Evolutionary conservation across 2,888 invertebrate species (phyloP), one percentile per base, ranked within the genome.

Genomic region (Cataglyphis cursor): DNA sequence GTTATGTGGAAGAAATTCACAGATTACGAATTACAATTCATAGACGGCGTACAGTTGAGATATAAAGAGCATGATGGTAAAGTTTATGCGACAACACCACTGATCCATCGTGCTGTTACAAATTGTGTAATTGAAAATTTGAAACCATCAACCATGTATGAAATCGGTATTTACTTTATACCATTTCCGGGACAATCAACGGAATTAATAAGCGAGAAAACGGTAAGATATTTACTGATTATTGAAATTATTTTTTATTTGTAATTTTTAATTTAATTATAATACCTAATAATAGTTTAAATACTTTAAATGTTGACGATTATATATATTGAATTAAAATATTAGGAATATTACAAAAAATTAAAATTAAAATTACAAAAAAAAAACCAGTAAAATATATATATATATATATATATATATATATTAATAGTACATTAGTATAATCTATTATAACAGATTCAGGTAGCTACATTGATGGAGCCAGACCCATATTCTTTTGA

Each of bases 41-140:
- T 98, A 81, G 98, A 99, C 92, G 98, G 98, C 0, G 97, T 98
- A 62, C 98, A 98, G 95, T 95, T 99, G 89, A 96, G 98, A 90
- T 98, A 97, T 94, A 97, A 98, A 91, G 97, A 98, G 93, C 96
- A 97, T 10, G 97, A 97, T 81, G 97, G 97, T 51, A 97, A 97
- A 92, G 97, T 98, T 83, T 98, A 98, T 94, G 97, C 97, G 38
- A 97, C 97, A 86, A 98, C 98, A 0, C 98, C 98, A 31, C 94
- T 98, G 35, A 97, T 99, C 48, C 98, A 99, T 93, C 91, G 97
- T 90, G 97, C 98, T 10, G 96, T 98, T 0, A 97, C 97, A 0
- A 96, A 96, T 70, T 98, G 97, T 87, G 97, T 97, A 28, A 96
- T 99, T 80, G 97, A 97, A 90, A 97, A 97, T 89, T 95, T 99